These are phyloP conservation scores for Eubasilissa regina DNA, from an alignment of 1,140 invertebrate genomes.

Conservation along the genomic window DNA sequence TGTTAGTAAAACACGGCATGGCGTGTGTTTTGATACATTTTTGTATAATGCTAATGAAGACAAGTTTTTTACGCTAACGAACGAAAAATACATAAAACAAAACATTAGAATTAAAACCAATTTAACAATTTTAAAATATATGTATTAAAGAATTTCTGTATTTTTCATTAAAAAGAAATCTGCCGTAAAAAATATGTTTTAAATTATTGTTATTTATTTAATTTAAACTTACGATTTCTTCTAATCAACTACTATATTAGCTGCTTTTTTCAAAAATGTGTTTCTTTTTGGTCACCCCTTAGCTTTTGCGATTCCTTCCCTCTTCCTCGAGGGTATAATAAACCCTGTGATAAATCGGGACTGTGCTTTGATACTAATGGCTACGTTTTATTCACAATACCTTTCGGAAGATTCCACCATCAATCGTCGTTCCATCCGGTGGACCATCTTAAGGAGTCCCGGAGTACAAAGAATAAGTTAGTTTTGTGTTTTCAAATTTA, in stretches of 20 bases:
- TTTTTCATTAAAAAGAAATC: too few species aligned
- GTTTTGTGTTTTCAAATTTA: conserved; percentile 6
- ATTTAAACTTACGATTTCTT: conserved; percentile 4
- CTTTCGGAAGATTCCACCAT: background rate
- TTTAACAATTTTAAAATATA: too few species aligned
- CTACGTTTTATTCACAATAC: conserved; percentile 55
- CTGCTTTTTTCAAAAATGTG: too few species aligned
- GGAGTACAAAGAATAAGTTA: conserved; percentile 4
- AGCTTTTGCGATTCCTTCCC: background rate
- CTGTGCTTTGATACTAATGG: conserved; percentile 46
- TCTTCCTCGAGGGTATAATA: conserved; percentile 14
- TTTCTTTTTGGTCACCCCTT: background rate
- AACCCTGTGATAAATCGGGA: conserved; percentile 47
- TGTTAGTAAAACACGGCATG: too few species aligned
- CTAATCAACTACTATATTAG: too few species aligned
- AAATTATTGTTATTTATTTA: background rate
- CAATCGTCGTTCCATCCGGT: conserved; percentile 44
- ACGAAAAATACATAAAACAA: too few species aligned
- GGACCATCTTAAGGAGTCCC: conserved; percentile 39
- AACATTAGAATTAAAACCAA: too few species aligned
- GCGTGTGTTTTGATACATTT: too few species aligned
- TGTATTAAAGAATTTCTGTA: too few species aligned
- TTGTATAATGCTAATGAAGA: too few species aligned
- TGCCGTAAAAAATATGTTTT: background rate
- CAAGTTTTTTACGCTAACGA: too few species aligned